Percentiles rank a stretch among this genome's conserved stretches.
These are phyloP conservation scores for Odontamblyopus rebecca DNA, from an alignment of 2,797 vertebrate species.

Conservation along the genomic window DNA sequence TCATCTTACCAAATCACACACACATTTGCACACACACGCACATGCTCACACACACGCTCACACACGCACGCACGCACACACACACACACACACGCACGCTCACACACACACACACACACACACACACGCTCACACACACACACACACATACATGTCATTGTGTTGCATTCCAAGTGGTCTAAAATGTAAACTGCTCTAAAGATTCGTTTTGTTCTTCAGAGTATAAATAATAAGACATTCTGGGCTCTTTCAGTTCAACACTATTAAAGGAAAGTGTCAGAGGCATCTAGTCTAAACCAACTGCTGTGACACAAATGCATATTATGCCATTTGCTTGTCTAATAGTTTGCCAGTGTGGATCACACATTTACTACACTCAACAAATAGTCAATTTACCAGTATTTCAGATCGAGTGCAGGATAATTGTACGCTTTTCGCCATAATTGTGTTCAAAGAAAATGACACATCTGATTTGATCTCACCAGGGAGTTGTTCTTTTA, in stretches of 20 bases:
- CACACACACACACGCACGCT: no score
- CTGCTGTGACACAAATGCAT: slow-evolving; percentile 33
- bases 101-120: no score
- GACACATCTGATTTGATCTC: slow-evolving; percentile 41
- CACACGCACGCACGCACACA: no score
- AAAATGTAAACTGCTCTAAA: not conserved
- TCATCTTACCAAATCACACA: no score
- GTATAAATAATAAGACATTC: slow-evolving; percentile 17
- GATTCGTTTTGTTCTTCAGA: not conserved
- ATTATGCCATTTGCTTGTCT: slow-evolving; percentile 50
- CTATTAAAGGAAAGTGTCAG: slow-evolving; percentile 35
- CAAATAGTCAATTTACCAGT: slow-evolving; percentile 51
- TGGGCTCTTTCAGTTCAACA: slow-evolving; percentile 29
- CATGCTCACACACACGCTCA: no score
- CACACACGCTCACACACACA: no score
- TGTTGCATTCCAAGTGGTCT: slow-evolving; percentile 17
- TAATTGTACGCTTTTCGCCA: slow-evolving; percentile 49
- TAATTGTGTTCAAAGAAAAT: slow-evolving; percentile 46
- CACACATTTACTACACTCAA: slow-evolving; percentile 38
- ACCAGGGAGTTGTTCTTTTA: slow-evolving; percentile 26
- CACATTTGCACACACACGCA: no score
- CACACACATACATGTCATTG: not conserved
- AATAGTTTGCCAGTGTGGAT: slow-evolving; percentile 49
- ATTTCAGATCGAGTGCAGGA: slow-evolving; percentile 29
- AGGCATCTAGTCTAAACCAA: slow-evolving; percentile 35